Percentiles rank a stretch among this genome's conserved stretches.
Evolutionary conservation across 2,797 vertebrate species (phyloP).

Genomic region (Sarcophilus harrisii): DNA sequence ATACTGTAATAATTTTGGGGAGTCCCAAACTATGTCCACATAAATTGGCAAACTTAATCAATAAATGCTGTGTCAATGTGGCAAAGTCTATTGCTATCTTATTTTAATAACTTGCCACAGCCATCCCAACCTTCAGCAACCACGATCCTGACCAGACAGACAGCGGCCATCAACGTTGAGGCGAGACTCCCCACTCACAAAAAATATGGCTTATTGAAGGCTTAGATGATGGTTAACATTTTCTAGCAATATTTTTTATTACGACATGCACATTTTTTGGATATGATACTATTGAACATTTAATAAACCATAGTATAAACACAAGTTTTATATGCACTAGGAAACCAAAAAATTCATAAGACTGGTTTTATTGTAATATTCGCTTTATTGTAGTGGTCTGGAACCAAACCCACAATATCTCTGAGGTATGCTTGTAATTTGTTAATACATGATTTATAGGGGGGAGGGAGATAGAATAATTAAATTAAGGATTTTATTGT

Average conservation of each 20-base stretch:
- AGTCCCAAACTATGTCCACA: fast-evolving
- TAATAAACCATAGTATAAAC: background rate
- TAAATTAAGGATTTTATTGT: background rate
- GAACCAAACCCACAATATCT: too few relatives aligned
- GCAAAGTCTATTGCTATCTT: fast-evolving
- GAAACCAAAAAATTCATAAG: too few relatives aligned
- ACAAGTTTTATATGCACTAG: too few relatives aligned
- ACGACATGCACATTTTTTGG: background rate
- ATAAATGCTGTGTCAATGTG: background rate
- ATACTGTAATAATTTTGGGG: background rate
- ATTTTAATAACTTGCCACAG: background rate
- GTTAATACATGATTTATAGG: background rate
- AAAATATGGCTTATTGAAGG: background rate
- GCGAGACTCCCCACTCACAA: background rate
- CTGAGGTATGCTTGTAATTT: too few relatives aligned
- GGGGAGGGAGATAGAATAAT: background rate
- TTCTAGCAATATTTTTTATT: background rate
- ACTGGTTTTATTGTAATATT: too few relatives aligned
- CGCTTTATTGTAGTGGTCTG: too few relatives aligned
- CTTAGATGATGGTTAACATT: background rate
- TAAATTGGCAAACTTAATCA: background rate
- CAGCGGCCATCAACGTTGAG: background rate
- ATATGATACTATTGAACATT: background rate
- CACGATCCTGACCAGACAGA: background rate
- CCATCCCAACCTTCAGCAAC: background rate